Base-by-base conservation (phyloP, 2,888 invertebrate species). In the Linnaemya tessellans region DNA sequence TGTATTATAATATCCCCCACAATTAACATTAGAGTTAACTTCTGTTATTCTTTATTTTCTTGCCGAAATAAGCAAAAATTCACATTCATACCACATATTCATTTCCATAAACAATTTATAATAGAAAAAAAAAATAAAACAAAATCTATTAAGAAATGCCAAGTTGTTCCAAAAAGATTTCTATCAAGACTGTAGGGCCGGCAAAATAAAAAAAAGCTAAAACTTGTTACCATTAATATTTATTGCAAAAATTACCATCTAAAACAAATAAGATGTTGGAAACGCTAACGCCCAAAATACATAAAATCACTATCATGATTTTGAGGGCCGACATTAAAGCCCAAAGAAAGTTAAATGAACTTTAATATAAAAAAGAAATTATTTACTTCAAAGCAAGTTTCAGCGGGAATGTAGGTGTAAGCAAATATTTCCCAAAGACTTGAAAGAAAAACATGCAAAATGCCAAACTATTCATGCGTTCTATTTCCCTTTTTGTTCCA, bases 181-280 rank as follows among this genome's bases (percentile, higher is more conserved):
- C 35, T 7, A 83, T 73, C 73, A 35, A 51, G n/a, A 43, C 43
- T n/a, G 11, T 1, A 38, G 38, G 0, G 30, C 15, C 11, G 13
- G 38, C 10, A 49, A 0, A 58, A 38, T n/a, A 22, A 38, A 73
- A n/a, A 10, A 30, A 54, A 70, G 15, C 46, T 20, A 38, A 80
- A 80, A 80, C 75, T 80, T 80, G 67, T 84, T 73, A 80, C 46
- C 30, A 71, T 49, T 43, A 75, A 75, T 71, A 80, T 84, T 84
- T 80, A 70, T 77, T 43, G 67, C 46, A 46, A 5, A 64, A 67
- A 77, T 77, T 60, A 49, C 18, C 41, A 68, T 11, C 11, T 58
- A 13, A 43, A 84, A 46, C 38, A 58, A 67, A 79, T 25, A 74
- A 46, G 41, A 60, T 20, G 35, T 51, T 67, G 62, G n/a, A 30